phyloP scores from a whole-genome alignment of 2,797 vertebrate genomes.

The Notolabrus celidotus region DNA sequence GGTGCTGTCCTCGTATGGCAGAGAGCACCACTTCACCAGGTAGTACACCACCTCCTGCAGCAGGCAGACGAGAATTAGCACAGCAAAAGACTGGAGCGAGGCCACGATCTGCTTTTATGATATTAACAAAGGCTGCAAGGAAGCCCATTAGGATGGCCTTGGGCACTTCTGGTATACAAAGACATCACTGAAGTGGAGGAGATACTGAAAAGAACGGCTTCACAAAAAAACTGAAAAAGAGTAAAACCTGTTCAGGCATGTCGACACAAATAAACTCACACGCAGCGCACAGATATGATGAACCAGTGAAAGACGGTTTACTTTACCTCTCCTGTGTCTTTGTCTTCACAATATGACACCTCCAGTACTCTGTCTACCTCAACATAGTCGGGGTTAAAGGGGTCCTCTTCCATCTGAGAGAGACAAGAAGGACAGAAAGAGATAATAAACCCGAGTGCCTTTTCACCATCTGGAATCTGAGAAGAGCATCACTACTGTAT shows the following conservation, averaged over 20 bases:
- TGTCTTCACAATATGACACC: constrained; percentile 98
- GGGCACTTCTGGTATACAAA: constrained; percentile 74
- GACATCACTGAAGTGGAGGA: constrained; percentile 55
- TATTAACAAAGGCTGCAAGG: constrained; percentile 73
- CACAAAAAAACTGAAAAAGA: constrained; percentile 17
- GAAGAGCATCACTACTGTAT: constrained; percentile 54
- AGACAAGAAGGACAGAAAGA: constrained; percentile 25
- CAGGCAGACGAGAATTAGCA: constrained; percentile 72
- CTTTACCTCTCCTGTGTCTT: constrained; percentile 96
- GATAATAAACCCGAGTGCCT: constrained; percentile 57
- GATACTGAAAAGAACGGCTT: constrained; percentile 52
- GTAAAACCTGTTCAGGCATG: constrained; percentile 41
- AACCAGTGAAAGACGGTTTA: constrained; percentile 48
- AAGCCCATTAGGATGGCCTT: constrained; percentile 75
- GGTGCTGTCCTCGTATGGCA: constrained; percentile 99
- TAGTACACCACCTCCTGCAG: constrained; percentile 98
- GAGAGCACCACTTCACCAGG: constrained; percentile 99
- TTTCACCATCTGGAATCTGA: constrained; percentile 78
- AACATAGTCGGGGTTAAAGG: constrained; percentile 98
- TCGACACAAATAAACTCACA: constrained; percentile 37
- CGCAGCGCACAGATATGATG: constrained; percentile 41
- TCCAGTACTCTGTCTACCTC: constrained; percentile 99
- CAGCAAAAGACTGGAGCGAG: constrained; percentile 66
- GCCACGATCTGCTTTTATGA: constrained; percentile 66
- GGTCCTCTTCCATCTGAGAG: constrained; percentile 96